Evolutionary conservation across 2,888 invertebrate genomes (phyloP).

Genomic region (Amiota mariae): DNA sequence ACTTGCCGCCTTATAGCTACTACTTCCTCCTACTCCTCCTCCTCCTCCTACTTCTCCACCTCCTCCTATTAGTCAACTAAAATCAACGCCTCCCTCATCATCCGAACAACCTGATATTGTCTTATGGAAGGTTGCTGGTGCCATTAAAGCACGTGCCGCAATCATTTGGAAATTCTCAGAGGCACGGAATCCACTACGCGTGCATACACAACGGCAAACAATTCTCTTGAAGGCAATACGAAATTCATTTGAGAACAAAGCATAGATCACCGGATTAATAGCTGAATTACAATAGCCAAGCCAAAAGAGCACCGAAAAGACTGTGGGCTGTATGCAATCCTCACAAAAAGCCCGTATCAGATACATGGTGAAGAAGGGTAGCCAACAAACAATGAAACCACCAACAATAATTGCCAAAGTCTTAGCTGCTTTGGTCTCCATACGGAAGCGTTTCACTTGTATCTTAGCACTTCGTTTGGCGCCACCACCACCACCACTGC

Average conservation of each 20-base stretch:
- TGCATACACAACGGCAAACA: constrained; percentile 88
- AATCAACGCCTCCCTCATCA: constrained; percentile 68
- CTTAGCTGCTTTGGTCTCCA: constrained; percentile 98
- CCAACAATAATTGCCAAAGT: constrained; percentile 97
- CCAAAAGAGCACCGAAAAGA: constrained; percentile 96
- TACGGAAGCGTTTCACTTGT: constrained; percentile 91
- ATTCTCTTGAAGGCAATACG: constrained; percentile 95
- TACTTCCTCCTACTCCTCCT: constrained; percentile 31
- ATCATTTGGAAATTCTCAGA: constrained; percentile 73
- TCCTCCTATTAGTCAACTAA: constrained; percentile 70
- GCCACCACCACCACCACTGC: constrained; percentile 77
- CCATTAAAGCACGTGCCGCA: constrained; percentile 71
- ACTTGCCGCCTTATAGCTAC: constrained; percentile 51
- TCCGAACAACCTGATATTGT: constrained; percentile 73
- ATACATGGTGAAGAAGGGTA: constrained; percentile 97
- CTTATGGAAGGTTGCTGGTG: constrained; percentile 73
- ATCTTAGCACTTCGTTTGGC: constrained; percentile 88
- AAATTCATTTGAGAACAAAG: constrained; percentile 94
- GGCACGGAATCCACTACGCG: constrained; percentile 72
- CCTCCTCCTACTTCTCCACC: constrained; percentile 48
- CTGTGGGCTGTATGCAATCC: constrained; percentile 86
- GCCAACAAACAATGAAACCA: constrained; percentile 97
- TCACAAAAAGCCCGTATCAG: constrained; percentile 91
- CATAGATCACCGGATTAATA: constrained; percentile 95
- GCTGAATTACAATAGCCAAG: constrained; percentile 98